A percentile compares a stretch with the other conserved stretches of the same genome.
Evolutionary conservation across 2,797 vertebrate species (phyloP).

Genomic region (Galago senegalensis): DNA sequence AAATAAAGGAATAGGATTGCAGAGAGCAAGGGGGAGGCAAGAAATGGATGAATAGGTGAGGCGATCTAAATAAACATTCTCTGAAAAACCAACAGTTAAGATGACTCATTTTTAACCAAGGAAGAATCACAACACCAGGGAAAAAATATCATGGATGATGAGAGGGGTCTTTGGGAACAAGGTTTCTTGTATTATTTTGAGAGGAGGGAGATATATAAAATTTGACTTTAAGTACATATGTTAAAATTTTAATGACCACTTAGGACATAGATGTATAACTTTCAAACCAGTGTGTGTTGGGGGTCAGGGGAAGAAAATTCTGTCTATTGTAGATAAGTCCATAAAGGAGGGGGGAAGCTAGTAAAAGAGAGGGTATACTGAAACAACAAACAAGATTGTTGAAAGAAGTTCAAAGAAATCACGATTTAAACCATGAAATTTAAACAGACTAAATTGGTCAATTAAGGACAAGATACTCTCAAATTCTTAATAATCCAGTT

Average conservation of each 20-base stretch:
- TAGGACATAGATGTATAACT: neutral
- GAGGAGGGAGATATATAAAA: slow-evolving; percentile 37
- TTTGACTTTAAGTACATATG: neutral
- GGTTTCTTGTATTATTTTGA: slow-evolving; percentile 1
- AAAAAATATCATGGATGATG: neutral
- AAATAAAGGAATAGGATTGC: neutral
- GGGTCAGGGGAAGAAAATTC: neutral
- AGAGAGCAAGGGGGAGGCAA: neutral
- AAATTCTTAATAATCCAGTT: slow-evolving; percentile 45
- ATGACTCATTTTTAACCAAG: neutral
- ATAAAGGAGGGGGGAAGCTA: neutral
- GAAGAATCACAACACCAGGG: slow-evolving; percentile 7
- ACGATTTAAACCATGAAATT: slow-evolving; percentile 16
- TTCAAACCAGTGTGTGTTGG: neutral
- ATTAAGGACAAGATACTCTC: neutral
- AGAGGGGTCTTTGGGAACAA: neutral
- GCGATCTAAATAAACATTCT: neutral
- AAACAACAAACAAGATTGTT: slow-evolving; percentile 22
- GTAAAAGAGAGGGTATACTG: neutral
- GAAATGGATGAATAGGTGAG: neutral
- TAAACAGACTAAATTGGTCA: slow-evolving; percentile 25
- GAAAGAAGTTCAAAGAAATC: neutral
- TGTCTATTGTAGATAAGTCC: neutral
- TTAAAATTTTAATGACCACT: neutral
- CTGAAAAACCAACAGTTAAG: neutral